A percentile compares a stretch with the other conserved stretches of the same genome.
Conservation (phyloP, 2,113 vertebrate species). For the Thunnus thynnus region DNA sequence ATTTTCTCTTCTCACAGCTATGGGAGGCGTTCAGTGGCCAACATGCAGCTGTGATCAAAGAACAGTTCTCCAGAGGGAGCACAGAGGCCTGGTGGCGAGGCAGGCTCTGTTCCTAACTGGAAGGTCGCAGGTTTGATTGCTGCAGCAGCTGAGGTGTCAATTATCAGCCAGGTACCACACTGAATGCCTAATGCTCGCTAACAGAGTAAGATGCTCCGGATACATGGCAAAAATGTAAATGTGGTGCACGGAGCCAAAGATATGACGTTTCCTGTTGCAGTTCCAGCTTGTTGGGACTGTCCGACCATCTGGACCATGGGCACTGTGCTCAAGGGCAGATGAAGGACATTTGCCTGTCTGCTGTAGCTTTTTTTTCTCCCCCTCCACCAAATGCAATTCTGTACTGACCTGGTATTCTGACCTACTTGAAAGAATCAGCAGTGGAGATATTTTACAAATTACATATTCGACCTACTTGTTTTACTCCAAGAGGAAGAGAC, state of each 20-base stretch:
- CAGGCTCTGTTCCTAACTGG: not conserved
- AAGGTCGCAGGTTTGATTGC: conserved; percentile 51
- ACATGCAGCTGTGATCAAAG: conserved; percentile 60
- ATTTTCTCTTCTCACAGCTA: conserved; percentile 41
- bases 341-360: conserved; percentile 49
- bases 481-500: too few species aligned
- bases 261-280: conserved; percentile 44
- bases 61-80: conserved; percentile 15
- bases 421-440: conserved; percentile 61
- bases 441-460: conserved; percentile 50
- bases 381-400: not conserved
- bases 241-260: conserved; percentile 8
- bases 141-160: not conserved
- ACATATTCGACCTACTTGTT: conserved; percentile 5
- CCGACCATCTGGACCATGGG: conserved; percentile 61
- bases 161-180: not conserved
- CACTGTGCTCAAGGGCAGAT: conserved; percentile 61
- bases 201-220: conserved; percentile 2
- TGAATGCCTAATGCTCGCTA: not conserved
- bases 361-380: conserved; percentile 2
- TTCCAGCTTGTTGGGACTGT: conserved; percentile 48
- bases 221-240: conserved; percentile 31
- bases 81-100: not conserved
- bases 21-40: conserved; percentile 8
- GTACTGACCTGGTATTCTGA: conserved; percentile 67